phyloP scores from a whole-genome alignment of 2,113 vertebrate genomes.

The Recurvirostra avosetta region DNA sequence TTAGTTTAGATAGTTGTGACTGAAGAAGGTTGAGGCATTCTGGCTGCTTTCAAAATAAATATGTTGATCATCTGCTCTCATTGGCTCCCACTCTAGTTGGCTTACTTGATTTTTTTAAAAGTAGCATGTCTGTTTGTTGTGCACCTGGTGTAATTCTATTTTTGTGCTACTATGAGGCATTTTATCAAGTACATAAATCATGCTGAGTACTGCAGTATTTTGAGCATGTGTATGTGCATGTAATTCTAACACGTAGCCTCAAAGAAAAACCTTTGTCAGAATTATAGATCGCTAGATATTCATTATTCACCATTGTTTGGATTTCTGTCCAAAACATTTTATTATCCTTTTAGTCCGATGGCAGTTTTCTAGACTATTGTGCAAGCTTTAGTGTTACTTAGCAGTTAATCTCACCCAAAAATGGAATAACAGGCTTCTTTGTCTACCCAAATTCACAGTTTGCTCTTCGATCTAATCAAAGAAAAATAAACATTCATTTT shows the following conservation, averaged over 20 bases:
- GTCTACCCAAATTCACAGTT: constrained; percentile 8
- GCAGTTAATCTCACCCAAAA: constrained; percentile 3
- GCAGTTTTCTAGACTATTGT: constrained; percentile 13
- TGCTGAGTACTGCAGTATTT: constrained; percentile 24
- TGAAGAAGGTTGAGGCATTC: constrained; percentile 36
- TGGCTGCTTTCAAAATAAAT: constrained; percentile 55
- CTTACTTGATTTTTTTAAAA: constrained; percentile 14
- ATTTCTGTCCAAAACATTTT: constrained; percentile 32
- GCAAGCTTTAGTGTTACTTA: background rate
- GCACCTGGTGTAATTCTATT: constrained; percentile 42
- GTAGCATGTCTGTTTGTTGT: background rate
- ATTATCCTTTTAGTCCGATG: constrained; percentile 37
- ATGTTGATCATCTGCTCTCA: constrained; percentile 40
- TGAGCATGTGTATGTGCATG: background rate
- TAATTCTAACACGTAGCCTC: constrained; percentile 16
- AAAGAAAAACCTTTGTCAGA: constrained; percentile 33
- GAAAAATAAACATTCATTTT: constrained; percentile 29
- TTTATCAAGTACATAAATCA: constrained; percentile 40
- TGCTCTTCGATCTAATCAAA: background rate
- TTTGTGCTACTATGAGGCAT: constrained; percentile 29
- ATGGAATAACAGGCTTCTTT: background rate
- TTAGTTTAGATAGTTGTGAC: constrained; percentile 24
- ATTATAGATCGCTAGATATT: background rate
- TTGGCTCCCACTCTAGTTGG: constrained; percentile 16
- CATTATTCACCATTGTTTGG: constrained; percentile 24